Conservation (phyloP, 2,888 invertebrate genomes). For the Anaspis maculata region DNA sequence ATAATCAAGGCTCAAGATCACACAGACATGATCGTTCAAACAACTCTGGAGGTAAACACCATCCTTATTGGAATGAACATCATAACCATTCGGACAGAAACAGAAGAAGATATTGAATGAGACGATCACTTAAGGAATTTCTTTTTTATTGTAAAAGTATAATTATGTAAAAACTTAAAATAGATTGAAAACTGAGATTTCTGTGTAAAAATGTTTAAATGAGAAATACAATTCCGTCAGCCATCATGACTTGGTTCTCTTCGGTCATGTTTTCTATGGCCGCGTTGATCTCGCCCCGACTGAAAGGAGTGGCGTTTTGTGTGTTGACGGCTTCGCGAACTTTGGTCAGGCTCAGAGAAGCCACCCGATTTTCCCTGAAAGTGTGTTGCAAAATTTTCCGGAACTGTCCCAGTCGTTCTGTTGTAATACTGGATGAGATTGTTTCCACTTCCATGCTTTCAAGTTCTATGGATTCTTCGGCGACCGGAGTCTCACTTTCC, state of each 20-base stretch:
- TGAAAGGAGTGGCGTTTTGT: constrained; percentile 52
- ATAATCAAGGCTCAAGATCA: no score
- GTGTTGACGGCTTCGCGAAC: constrained; percentile 58
- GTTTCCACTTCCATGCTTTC: constrained; percentile 9
- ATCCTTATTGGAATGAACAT: no score
- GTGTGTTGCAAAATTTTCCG: constrained; percentile 63
- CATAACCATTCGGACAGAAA: background rate
- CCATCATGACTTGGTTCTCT: constrained; percentile 87
- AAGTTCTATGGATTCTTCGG: constrained; percentile 15
- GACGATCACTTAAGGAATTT: background rate
- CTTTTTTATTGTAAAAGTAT: background rate
- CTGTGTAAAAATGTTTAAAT: constrained; percentile 50
- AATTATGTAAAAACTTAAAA: no score
- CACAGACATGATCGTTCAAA: no score
- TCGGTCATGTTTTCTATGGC: constrained; percentile 79
- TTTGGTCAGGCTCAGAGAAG: constrained; percentile 60
- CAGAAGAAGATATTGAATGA: background rate
- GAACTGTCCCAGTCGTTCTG: constrained; percentile 56
- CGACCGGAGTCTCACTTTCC: constrained; percentile 15
- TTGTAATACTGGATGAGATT: constrained; percentile 4
- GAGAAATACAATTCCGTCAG: constrained; percentile 74
- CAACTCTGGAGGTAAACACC: no score
- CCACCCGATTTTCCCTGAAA: constrained; percentile 69
- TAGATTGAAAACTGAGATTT: no score
- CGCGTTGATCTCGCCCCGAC: constrained; percentile 61